Evolutionary conservation across 1,140 invertebrate species (phyloP).

Genomic region (Pomacea maculata): DNA sequence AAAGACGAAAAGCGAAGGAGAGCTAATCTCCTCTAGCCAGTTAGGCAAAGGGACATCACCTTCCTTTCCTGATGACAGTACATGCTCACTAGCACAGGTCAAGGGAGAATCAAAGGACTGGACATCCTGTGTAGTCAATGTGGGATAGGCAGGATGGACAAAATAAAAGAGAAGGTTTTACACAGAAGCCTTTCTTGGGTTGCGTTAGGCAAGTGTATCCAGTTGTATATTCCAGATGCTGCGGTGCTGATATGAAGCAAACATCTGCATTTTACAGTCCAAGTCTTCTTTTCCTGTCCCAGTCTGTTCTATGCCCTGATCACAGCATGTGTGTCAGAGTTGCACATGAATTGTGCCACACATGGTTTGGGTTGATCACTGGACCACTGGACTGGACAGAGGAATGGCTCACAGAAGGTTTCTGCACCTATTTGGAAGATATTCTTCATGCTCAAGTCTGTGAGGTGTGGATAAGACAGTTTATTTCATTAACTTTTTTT

Average conservation of each 20-base stretch:
- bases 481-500: not conserved
- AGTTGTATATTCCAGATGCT: too few relatives aligned
- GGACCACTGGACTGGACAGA: conserved; percentile 67
- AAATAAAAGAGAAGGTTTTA: too few relatives aligned
- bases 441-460: conserved; percentile 52
- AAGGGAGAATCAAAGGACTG: too few relatives aligned
- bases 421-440: conserved; percentile 67
- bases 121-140: too few relatives aligned
- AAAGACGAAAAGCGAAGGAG: too few relatives aligned
- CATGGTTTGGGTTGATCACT: conserved; percentile 67
- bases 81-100: too few relatives aligned
- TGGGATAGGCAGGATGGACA: too few relatives aligned
- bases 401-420: conserved; percentile 68
- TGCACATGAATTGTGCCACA: conserved; percentile 66
- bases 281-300: conserved; percentile 65
- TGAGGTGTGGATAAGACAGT: conserved; percentile 24
- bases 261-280: conserved; percentile 52
- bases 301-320: conserved; percentile 59
- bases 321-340: conserved; percentile 55
- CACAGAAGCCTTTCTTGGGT: too few relatives aligned
- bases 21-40: too few relatives aligned
- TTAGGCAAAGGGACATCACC: too few relatives aligned
- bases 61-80: not conserved
- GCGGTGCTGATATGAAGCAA: too few relatives aligned
- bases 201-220: too few relatives aligned